A percentile compares a stretch with the other conserved stretches of the same genome.
Conservation (phyloP, 2,113 vertebrate genomes). For the Ammodytes dubius region DNA sequence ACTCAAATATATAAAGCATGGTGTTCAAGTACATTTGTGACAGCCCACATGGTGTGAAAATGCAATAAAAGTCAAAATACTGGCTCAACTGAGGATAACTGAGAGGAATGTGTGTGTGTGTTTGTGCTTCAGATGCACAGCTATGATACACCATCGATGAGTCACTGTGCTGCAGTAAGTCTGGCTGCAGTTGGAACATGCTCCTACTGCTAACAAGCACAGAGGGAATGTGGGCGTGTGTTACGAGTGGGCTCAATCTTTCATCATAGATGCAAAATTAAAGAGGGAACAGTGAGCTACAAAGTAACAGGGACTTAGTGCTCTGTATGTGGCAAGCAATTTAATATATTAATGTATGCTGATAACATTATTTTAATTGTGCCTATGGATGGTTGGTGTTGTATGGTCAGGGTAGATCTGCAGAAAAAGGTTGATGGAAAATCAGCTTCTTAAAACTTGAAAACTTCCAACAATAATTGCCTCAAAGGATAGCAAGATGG, state of each 20-base stretch:
- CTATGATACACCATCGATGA: constrained; percentile 48
- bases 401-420: neutral
- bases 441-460: neutral
- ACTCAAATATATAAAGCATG: neutral
- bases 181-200: constrained; percentile 6
- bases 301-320: neutral
- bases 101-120: neutral
- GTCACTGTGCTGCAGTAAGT: constrained; percentile 37
- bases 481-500: neutral
- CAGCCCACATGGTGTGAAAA: neutral
- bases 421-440: neutral
- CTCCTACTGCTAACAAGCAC: constrained; percentile 38
- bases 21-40: neutral
- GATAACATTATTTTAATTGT: neutral
- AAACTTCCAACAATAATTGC: neutral
- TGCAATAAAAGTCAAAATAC: constrained; percentile 8
- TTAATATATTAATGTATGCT: neutral
- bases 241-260: constrained; percentile 43
- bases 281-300: constrained; percentile 7
- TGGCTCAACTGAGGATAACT: constrained; percentile 11
- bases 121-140: constrained; percentile 4
- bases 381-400: neutral
- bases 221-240: constrained; percentile 59
- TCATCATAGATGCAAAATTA: constrained; percentile 25
- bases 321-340: neutral